Percentiles rank a stretch among this genome's conserved stretches.
Conservation (phyloP, 2,888 invertebrate genomes). For the Drosophila testacea region DNA sequence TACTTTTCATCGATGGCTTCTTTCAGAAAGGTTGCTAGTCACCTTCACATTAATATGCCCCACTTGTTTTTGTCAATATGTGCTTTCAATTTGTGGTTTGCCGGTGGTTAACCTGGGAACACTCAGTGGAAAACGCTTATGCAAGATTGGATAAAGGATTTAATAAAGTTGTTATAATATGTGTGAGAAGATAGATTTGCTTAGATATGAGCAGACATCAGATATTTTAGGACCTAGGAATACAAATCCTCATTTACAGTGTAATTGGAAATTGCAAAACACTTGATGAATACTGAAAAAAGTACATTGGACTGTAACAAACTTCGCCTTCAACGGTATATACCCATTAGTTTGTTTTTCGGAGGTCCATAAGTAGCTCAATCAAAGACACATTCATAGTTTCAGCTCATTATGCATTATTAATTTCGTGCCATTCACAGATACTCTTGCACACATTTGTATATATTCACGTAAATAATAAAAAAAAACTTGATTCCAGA, state of each 20-base stretch:
- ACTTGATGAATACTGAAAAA: neutral
- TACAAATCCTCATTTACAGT: neutral
- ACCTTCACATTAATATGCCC: conserved; percentile 3
- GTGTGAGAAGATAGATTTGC: neutral
- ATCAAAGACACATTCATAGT: conserved; percentile 49
- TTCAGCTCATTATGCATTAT: conserved; percentile 66
- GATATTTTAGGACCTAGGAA: neutral
- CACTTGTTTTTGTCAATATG: conserved; percentile 1
- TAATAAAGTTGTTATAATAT: neutral
- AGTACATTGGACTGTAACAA: neutral
- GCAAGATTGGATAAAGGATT: neutral
- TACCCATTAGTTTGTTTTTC: neutral
- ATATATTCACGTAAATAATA: conserved; percentile 23
- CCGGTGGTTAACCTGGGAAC: neutral
- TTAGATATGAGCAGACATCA: neutral
- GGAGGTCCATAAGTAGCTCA: conserved; percentile 21
- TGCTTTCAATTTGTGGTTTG: neutral
- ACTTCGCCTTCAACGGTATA: neutral
- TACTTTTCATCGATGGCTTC: conserved; percentile 5
- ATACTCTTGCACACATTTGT: conserved; percentile 10
- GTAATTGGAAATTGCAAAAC: neutral
- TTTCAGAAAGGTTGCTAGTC: neutral
- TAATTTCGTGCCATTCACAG: conserved; percentile 46
- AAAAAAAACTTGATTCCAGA: conserved; percentile 43
- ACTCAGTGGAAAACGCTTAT: neutral